Evolutionary conservation across 2,113 vertebrate species (phyloP).

Genomic region (Lontra canadensis): DNA sequence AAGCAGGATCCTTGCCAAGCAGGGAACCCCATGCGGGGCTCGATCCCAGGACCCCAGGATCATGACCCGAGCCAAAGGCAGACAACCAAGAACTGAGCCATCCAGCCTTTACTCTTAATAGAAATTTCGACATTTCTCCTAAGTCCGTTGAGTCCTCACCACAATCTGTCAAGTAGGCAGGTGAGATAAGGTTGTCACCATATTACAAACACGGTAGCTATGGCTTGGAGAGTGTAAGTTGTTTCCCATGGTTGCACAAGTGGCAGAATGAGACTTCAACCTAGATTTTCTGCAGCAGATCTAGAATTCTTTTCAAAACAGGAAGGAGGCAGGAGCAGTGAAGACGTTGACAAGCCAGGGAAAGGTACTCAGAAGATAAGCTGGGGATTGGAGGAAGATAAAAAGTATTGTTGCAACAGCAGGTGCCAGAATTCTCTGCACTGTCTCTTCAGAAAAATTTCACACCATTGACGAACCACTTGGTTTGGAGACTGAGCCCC

Average conservation of each 20-base stretch:
- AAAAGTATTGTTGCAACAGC: background rate
- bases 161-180: background rate
- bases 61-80: no score
- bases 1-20: no score
- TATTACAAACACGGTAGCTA: background rate
- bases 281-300: background rate
- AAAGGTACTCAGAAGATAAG: background rate
- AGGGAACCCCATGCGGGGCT: no score
- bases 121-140: background rate
- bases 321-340: background rate
- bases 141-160: background rate
- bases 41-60: no score
- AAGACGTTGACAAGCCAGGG: background rate
- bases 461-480: background rate
- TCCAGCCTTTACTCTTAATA: background rate
- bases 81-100: no score
- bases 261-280: background rate
- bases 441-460: background rate
- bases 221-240: background rate
- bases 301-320: background rate
- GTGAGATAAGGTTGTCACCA: background rate
- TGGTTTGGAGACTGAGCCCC: background rate
- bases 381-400: background rate
- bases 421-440: background rate
- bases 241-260: background rate